These are phyloP conservation scores for Bombus pascuorum DNA, from an alignment of 1,140 invertebrate genomes.

Conservation along the genomic window DNA sequence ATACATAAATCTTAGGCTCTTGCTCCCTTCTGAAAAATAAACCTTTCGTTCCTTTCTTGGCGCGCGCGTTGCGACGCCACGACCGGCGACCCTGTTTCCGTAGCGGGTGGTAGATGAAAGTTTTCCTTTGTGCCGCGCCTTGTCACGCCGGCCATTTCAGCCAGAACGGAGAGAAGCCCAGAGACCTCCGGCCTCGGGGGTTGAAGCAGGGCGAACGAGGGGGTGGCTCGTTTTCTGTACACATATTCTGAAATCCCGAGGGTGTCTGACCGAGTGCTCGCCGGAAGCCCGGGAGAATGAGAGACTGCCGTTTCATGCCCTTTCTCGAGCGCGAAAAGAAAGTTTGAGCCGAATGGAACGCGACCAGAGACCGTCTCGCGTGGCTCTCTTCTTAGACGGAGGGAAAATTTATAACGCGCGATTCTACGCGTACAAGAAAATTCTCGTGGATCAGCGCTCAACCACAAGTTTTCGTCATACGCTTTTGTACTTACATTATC, in stretches of 20 bases:
- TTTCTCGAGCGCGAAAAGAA: constrained; percentile 49
- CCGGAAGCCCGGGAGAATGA: constrained; percentile 56
- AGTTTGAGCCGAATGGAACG: constrained; percentile 48
- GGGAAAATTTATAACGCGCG: constrained; percentile 56
- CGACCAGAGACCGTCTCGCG: constrained; percentile 16
- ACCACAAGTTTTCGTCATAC: too few species aligned
- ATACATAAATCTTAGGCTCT: constrained; percentile 59
- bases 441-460: constrained; percentile 10
- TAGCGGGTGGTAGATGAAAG: constrained; percentile 69
- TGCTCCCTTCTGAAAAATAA: constrained; percentile 65
- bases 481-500: background rate
- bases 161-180: constrained; percentile 19
- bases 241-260: constrained; percentile 64
- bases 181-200: background rate
- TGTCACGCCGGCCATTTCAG: constrained; percentile 65
- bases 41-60: constrained; percentile 65
- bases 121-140: constrained; percentile 65
- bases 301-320: constrained; percentile 41
- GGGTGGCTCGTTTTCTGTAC: constrained; percentile 35
- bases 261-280: constrained; percentile 48
- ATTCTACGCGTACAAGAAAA: constrained; percentile 26
- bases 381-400: background rate
- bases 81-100: constrained; percentile 64
- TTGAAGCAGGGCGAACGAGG: background rate
- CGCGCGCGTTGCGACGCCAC: constrained; percentile 54